Base-by-base conservation (phyloP, 2,888 invertebrate species). In the Seira ritae region DNA sequence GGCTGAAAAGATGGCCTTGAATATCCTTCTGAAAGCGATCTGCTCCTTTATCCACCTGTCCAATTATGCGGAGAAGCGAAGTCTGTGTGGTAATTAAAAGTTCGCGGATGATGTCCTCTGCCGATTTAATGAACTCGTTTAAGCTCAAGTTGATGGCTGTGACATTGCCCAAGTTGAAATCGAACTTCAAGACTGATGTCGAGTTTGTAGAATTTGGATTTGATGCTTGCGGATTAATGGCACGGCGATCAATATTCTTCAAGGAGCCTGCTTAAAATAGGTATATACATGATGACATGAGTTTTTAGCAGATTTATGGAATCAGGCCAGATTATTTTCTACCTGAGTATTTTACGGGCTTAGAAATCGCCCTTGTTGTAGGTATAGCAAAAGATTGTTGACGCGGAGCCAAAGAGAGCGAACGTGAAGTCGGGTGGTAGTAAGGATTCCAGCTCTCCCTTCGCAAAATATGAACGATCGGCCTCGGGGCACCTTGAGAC, bases 31-130 rank as follows among this genome's bases (percentile, higher is more conserved):
- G 83, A 24, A 80, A 71, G 12, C 12, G 15, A 24, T 60, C 76
- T 12, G 73, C 19, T 0, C 70, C 75, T 17, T 69, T 70, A 50
- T 85, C 85, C 1, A 77, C 70, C 17, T 69, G 71, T 31, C 85
- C 85, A 24, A 85, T 77, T 24, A 76, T 66, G 42, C 80, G 20
- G 0, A 85, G 50, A 22, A 80, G 12, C 1, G 76, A 80, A 0
- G n/a, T 31, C 22, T 83, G 75, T 0, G 77, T 73, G 1, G 76
- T 70, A 17, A 74, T 65, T 37, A 85, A 42, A 65, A 83, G 31
- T n/a, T 69, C 72, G 19, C 77, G 46, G 1, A 80, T 12, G 1
- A 70, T 71, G 3, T 23, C 65, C 19, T 82, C 76, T 50, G 81
- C 68, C 1, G 81, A 71, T 42, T 19, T 55, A 3, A 82, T 76